phyloP scores from a whole-genome alignment of 2,797 vertebrate genomes.

The Platyrinchus mystaceus region DNA sequence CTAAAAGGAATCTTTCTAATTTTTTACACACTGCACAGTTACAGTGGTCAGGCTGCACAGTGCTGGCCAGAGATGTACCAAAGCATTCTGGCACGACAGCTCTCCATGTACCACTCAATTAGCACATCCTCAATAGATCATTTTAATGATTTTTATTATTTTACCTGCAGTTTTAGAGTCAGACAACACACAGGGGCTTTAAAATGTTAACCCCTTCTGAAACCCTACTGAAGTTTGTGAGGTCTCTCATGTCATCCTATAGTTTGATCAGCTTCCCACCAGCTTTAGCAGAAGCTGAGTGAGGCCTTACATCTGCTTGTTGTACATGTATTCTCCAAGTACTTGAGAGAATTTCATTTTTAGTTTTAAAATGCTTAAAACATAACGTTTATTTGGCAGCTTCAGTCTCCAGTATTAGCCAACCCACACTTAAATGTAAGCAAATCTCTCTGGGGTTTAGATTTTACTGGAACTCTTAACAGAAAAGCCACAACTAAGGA shows the following conservation, averaged over 20 bases:
- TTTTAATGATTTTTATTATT: no score
- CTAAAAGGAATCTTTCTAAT: no score
- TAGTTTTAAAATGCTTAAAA: background rate
- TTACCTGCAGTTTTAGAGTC: background rate
- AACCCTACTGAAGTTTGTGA: background rate
- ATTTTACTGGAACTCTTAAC: background rate
- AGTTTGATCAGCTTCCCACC: background rate
- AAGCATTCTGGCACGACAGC: no score
- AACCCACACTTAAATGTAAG: background rate
- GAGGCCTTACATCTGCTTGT: background rate
- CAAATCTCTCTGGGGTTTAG: background rate
- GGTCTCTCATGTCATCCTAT: background rate
- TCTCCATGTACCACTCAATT: no score
- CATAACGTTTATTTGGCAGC: background rate
- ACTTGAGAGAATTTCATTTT: background rate
- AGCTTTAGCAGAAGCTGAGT: background rate
- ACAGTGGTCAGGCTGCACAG: no score
- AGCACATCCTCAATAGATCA: no score
- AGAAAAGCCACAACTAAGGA: background rate
- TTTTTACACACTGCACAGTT: no score
- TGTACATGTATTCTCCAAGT: background rate
- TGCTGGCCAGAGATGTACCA: no score
- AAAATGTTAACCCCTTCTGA: background rate
- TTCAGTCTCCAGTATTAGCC: background rate
- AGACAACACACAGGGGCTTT: background rate